Evolutionary conservation across 2,888 invertebrate species (phyloP).

Genomic region (Amblyjoppa fuscipennis): DNA sequence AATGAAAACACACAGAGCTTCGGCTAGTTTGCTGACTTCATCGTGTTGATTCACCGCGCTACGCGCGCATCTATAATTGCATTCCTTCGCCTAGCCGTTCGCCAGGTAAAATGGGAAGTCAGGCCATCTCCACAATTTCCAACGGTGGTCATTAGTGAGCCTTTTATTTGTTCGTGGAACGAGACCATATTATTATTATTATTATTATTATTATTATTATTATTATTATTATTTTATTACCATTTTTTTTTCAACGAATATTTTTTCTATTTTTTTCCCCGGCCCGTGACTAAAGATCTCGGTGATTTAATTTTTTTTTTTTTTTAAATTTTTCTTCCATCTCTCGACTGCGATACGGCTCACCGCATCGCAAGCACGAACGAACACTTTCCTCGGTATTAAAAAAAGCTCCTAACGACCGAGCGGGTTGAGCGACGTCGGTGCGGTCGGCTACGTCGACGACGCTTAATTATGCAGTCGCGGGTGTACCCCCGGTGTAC

Average conservation of each 20-base stretch:
- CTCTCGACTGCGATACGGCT: slow-evolving; percentile 43
- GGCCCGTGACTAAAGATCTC: slow-evolving; percentile 30
- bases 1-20: not conserved
- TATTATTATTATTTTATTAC: not conserved
- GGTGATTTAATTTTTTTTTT: slow-evolving; percentile 7
- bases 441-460: slow-evolving; percentile 51
- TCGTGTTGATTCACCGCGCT: not conserved
- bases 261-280: slow-evolving; percentile 9
- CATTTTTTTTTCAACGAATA: not conserved
- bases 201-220: not conserved
- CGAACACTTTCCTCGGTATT: slow-evolving; percentile 66
- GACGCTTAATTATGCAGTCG: slow-evolving; percentile 68
- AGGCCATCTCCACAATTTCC: too few species aligned
- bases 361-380: slow-evolving; percentile 59
- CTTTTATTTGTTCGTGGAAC: slow-evolving; percentile 27
- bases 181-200: not conserved
- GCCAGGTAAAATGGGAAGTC: not conserved
- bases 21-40: not conserved
- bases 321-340: not conserved
- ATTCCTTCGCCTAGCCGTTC: not conserved
- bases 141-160: slow-evolving; percentile 26
- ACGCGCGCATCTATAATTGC: not conserved
- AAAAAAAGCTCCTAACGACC: slow-evolving; percentile 66
- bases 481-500: slow-evolving; percentile 42
- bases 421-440: slow-evolving; percentile 51